These are phyloP conservation scores for Gavia stellata DNA, from an alignment of 2,113 vertebrate genomes.

Conservation along the genomic window DNA sequence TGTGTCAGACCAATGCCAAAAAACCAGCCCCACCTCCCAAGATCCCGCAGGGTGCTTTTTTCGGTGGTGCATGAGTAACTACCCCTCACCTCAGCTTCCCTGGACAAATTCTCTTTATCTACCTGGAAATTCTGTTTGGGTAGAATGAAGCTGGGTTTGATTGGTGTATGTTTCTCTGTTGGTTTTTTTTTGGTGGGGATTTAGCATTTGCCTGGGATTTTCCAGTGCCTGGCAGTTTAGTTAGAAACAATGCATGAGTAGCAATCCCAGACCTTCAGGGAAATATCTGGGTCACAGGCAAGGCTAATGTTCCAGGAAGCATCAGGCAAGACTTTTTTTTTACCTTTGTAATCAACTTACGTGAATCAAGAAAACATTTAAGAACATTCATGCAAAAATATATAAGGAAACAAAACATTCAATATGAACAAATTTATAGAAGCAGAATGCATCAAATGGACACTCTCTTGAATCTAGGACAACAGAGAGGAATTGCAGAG, in stretches of 20 bases:
- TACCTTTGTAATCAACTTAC: background rate
- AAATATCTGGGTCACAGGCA: background rate
- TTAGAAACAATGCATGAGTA: background rate
- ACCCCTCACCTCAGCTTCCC: background rate
- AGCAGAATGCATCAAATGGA: background rate
- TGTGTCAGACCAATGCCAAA: background rate
- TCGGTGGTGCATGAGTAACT: background rate
- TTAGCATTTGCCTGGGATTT: background rate
- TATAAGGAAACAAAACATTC: background rate
- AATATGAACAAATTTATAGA: background rate
- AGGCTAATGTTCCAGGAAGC: background rate
- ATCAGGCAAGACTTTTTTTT: background rate
- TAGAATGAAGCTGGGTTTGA: background rate
- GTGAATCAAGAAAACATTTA: background rate
- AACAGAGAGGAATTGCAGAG: background rate
- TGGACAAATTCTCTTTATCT: background rate
- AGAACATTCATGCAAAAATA: background rate
- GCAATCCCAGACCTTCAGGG: background rate
- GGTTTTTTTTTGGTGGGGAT: background rate
- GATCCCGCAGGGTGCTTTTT: background rate
- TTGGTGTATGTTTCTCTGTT: background rate
- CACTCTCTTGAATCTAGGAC: background rate
- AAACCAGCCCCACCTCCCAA: rapidly evolving
- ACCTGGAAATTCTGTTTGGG: background rate
- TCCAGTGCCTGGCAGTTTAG: background rate